Base-by-base conservation (phyloP, 2,113 vertebrate species). In the Todiramphus saurophagus region DNA sequence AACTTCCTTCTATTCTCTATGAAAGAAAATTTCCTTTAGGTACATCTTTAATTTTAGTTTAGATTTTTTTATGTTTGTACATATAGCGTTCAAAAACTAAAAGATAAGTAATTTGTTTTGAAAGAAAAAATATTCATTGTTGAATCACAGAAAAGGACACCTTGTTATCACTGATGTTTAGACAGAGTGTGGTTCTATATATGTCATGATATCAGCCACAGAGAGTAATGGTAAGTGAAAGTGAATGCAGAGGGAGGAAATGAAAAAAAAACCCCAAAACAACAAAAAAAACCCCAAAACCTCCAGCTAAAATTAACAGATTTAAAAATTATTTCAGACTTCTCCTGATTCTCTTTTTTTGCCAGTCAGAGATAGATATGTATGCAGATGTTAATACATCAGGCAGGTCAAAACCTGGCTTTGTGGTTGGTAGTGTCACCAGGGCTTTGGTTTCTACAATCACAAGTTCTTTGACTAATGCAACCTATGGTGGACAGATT, bases 301-400 rank as follows among this genome's bases (percentile, higher is more conserved):
- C 25, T 11, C 3, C 17, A 51, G 1, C 5, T 46, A 56, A 67
- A 69, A 41, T 35, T 48, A 74, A 31, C 3, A 31, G 8, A 39
- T 35, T 14, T 43, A 13, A 81, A 68, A 68, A n/a, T 55, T 37
- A 14, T 16, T 58, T 70, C 16, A 44, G 43, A 19, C 1, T 3
- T 72, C 58, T 74, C 37, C 9, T 3, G 51, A 44, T 51, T 17
- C 8, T 19, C 24, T 72, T 62, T 83, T 10, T 73, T 3, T 3
- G 0, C 5, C 15, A 50, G 5, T 31, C n/a, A 73, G 31, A 68
- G 21, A 30, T 18, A 72, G 10, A 2, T 0, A 2, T 43, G 3
- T 48, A 79, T 28, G 11, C 14, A 70, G 11, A 85, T 67, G 7
- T 59, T 53, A 68, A 39, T 14, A 4, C 3, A 56, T 69, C 37